Base-by-base conservation (phyloP, 92 coral and sea anemone species). In the Hydrozoanthus gracilis region DNA sequence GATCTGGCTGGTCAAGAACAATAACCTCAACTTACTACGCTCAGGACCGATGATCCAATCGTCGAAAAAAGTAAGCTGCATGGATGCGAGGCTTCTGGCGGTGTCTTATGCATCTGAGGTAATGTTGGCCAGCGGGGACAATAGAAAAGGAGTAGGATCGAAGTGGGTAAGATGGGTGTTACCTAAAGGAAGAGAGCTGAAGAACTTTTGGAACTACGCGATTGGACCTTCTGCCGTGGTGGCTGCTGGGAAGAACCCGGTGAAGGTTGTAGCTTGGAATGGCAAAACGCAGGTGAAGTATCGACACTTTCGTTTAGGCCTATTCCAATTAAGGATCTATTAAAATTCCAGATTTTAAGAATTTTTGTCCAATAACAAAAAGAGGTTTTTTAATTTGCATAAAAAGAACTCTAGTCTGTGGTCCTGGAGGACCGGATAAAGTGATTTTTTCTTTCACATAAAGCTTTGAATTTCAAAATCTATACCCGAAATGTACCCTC, bases 111-210 rank as follows among this genome's bases (percentile, higher is more conserved):
- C 93, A 47, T 88, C 89, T 65, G 83, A 88, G 55, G 85, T 91
- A 13, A 72, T 91, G 91, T 17, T 91, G 69, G 80, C 93, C 76
- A 91, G 93, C 89, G 89, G 93, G 62, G 93, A 91, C 35, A 78
- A 78, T 67, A 13, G 47, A 13, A 44, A 72, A 6, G 95, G 94
- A 7, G 82, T 95, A 13, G 98, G 98, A 44, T 76, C 56, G 48
- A 95, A 92, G 54, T 95, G 95, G 98, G 94, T 92, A 27, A 83
- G 83, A n/a, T 95, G 98, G 98, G 55, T 78, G 49, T 78, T 95
- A 64, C 98, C 98, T 15, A 54, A 68, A 12, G 86, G 84, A 15
- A 91, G 98, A 51, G 92, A 95, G 44, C 75, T 85, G 67, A 76
- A 76, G 35, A 88, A 86, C 66, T 88, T 92, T 82, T 95, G 98